Percentiles rank a stretch among this genome's conserved stretches.
These are phyloP conservation scores for Tichodroma muraria DNA, from an alignment of 2,113 vertebrate species.

Conservation along the genomic window DNA sequence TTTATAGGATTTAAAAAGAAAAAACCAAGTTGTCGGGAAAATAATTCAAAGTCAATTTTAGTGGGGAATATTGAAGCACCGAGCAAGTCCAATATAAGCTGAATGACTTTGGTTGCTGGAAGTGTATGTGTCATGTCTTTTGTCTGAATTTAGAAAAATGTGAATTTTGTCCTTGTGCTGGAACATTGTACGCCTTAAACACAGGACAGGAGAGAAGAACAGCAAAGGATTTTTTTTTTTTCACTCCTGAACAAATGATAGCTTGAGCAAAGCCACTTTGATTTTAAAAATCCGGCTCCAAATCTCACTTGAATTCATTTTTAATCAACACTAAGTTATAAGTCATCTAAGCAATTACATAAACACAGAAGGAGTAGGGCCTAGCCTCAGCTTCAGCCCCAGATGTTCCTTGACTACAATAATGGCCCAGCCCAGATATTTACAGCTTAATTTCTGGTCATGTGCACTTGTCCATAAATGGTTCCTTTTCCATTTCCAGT, in stretches of 20 bases:
- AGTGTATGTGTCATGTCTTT: neutral
- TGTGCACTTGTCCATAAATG: conserved; percentile 73
- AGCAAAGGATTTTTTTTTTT: neutral
- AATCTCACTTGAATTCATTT: conserved; percentile 72
- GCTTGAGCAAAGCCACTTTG: conserved; percentile 51
- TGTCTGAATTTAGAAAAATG: conserved; percentile 16
- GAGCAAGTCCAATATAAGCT: neutral
- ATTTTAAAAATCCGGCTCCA: conserved; percentile 58
- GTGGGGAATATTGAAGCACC: neutral
- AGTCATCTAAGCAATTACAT: conserved; percentile 76
- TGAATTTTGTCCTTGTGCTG: conserved; percentile 41
- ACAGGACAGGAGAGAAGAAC: neutral
- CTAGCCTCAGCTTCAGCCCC: conserved; percentile 61
- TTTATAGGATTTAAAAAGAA: neutral
- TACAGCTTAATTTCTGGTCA: conserved; percentile 78
- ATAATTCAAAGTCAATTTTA: neutral
- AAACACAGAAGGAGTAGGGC: conserved; percentile 60
- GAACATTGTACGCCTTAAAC: conserved; percentile 16
- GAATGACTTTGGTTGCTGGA: neutral
- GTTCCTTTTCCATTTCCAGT: conserved; percentile 67
- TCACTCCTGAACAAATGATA: conserved; percentile 33
- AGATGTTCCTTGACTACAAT: conserved; percentile 74
- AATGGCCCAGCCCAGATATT: conserved; percentile 74
- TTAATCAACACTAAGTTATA: conserved; percentile 72
- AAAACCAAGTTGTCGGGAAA: neutral